These are phyloP conservation scores for Parnassius glacialis DNA, from an alignment of 2,888 invertebrate species.

Conservation along the genomic window DNA sequence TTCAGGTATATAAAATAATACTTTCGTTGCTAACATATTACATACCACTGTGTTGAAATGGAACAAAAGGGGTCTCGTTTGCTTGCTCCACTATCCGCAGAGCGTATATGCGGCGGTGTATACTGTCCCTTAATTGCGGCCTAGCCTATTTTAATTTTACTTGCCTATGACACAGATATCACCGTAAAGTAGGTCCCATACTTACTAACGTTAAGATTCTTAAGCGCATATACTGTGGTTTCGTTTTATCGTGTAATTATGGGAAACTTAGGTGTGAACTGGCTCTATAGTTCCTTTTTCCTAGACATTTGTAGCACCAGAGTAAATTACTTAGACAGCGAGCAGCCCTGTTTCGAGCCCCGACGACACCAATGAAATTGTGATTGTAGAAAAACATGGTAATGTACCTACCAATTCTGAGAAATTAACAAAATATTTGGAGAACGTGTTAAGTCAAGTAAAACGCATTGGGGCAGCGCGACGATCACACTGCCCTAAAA, in stretches of 20 bases:
- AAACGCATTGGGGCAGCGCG: too few relatives aligned
- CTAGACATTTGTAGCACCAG: too few relatives aligned
- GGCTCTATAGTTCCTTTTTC: too few relatives aligned
- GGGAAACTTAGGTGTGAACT: too few relatives aligned
- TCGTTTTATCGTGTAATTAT: background rate
- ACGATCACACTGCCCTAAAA: too few relatives aligned
- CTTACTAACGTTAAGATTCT: slow-evolving; percentile 16
- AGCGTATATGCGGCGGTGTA: slow-evolving; percentile 9
- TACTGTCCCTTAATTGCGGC: slow-evolving; percentile 21
- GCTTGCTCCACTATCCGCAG: slow-evolving; percentile 1
- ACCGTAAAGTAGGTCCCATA: slow-evolving; percentile 18
- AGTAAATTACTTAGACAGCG: too few relatives aligned
- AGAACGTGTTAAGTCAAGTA: too few relatives aligned
- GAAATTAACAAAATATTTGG: too few relatives aligned
- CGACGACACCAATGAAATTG: too few relatives aligned
- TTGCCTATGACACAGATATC: slow-evolving; percentile 22
- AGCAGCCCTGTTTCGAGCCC: too few relatives aligned
- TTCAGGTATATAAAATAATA: slow-evolving; percentile 18
- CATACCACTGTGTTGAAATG: slow-evolving; percentile 10
- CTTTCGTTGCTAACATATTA: slow-evolving; percentile 10
- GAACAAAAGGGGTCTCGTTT: slow-evolving; percentile 20
- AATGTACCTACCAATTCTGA: too few relatives aligned
- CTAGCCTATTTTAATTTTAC: slow-evolving; percentile 23
- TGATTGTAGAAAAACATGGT: too few relatives aligned
- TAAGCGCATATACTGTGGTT: slow-evolving; percentile 12